Percentiles rank a stretch among this genome's conserved stretches.
Conservation (phyloP, 2,113 vertebrate species). For the Pedetes capensis region DNA sequence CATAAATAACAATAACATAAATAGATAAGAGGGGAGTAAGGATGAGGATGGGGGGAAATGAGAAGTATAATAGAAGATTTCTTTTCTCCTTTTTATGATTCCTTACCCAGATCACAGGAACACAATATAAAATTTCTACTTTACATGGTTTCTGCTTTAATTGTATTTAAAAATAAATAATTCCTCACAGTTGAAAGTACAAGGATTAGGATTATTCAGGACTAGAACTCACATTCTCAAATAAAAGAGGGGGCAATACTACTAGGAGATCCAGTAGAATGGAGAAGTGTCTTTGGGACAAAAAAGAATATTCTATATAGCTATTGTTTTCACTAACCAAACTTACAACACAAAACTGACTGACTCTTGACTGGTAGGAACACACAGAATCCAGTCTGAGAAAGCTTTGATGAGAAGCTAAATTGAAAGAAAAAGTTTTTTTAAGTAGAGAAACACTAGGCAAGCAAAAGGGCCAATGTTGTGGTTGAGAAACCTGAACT, state of each 20-base stretch:
- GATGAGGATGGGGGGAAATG: not conserved
- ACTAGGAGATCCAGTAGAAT: not conserved
- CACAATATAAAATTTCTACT: conserved; percentile 1
- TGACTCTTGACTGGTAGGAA: not conserved
- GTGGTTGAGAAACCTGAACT: not conserved
- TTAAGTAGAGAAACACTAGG: not conserved
- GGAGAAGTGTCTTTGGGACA: not conserved
- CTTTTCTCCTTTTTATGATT: not conserved
- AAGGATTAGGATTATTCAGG: not conserved
- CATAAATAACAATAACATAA: not conserved
- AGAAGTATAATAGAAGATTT: not conserved
- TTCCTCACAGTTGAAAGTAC: not conserved
- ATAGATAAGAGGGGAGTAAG: not conserved
- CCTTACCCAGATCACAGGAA: conserved; percentile 13
- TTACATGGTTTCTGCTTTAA: not conserved
- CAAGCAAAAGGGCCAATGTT: not conserved
- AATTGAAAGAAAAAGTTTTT: not conserved
- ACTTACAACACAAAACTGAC: not conserved
- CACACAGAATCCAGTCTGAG: not conserved
- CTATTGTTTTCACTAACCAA: not conserved
- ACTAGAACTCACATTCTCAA: not conserved
- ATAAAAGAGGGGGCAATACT: too few relatives aligned
- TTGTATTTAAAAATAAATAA: conserved; percentile 26
- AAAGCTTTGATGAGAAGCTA: not conserved
- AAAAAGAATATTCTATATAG: not conserved